These are phyloP conservation scores for Steinernema scapterisci DNA, from an alignment of 2,888 invertebrate genomes.

Conservation along the genomic window DNA sequence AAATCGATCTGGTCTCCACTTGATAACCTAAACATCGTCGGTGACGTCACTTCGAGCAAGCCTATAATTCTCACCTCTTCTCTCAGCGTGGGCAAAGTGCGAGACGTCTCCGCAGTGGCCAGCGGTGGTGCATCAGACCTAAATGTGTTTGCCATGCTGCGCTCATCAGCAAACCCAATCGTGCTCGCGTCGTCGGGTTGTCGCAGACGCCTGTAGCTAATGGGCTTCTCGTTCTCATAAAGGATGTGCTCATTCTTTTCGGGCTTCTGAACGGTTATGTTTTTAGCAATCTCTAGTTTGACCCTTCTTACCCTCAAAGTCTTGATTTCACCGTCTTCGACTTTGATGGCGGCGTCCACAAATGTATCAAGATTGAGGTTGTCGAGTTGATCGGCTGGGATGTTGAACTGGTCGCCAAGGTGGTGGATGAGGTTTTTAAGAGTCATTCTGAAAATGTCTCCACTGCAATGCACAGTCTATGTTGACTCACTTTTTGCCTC, in stretches of 20 bases:
- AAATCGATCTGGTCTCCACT: neutral
- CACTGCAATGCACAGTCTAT: neutral
- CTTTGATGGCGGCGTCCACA: conserved; percentile 62
- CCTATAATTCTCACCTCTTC: neutral
- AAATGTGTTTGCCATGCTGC: conserved; percentile 3
- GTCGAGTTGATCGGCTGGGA: conserved; percentile 53
- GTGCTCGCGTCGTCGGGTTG: conserved; percentile 43
- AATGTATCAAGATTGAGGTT: conserved; percentile 59
- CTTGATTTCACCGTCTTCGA: conserved; percentile 61
- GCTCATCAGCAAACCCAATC: conserved; percentile 46
- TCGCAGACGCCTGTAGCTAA: conserved; percentile 46
- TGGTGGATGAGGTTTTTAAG: conserved; percentile 62
- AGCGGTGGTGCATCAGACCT: neutral
- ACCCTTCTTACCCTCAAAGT: conserved; percentile 51
- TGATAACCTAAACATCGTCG: no score
- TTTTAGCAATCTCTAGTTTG: no score
- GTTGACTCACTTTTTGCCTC: conserved; percentile 59
- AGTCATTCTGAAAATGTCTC: conserved; percentile 51
- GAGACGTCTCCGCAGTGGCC: conserved; percentile 9
- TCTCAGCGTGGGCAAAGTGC: neutral
- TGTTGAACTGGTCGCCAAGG: conserved; percentile 63
- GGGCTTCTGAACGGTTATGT: neutral
- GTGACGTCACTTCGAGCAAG: no score
- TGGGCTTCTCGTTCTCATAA: conserved; percentile 40
- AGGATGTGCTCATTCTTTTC: neutral